Percentiles rank a stretch among this genome's conserved stretches.
These are phyloP conservation scores for Myzus persicae DNA, from an alignment of 1,140 invertebrate species.

Conservation along the genomic window DNA sequence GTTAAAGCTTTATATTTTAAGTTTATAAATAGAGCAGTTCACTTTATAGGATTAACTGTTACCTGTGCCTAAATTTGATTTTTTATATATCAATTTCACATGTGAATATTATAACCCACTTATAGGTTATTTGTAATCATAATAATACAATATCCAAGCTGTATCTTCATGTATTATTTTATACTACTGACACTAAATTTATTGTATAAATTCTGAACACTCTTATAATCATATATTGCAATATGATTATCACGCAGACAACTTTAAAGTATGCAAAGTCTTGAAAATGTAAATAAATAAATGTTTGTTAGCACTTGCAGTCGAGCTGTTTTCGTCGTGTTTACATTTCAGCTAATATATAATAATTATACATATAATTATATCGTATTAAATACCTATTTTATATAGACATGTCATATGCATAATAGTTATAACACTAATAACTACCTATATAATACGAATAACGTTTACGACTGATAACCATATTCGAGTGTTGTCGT, in stretches of 20 bases:
- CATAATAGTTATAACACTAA: neutral
- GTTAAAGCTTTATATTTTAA: neutral
- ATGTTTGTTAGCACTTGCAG: neutral
- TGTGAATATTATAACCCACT: neutral
- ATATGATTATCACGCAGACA: neutral
- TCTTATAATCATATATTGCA: neutral
- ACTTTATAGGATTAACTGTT: neutral
- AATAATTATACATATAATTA: neutral
- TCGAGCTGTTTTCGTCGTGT: neutral
- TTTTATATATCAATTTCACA: neutral
- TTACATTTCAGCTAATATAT: constrained; percentile 7
- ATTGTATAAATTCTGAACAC: neutral
- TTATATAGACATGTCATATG: neutral
- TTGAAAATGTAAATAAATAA: neutral
- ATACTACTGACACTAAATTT: neutral
- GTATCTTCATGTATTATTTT: neutral
- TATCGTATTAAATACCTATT: neutral
- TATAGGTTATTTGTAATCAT: neutral
- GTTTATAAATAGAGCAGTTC: neutral
- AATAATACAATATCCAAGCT: neutral
- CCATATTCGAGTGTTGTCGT: neutral
- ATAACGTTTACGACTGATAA: neutral
- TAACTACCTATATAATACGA: neutral
- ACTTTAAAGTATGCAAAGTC: neutral
- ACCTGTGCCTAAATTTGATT: neutral